Evolutionary conservation across 2,888 invertebrate genomes (phyloP), one percentile per base, ranked within the genome.

Genomic region (Andrena trimmerana): DNA sequence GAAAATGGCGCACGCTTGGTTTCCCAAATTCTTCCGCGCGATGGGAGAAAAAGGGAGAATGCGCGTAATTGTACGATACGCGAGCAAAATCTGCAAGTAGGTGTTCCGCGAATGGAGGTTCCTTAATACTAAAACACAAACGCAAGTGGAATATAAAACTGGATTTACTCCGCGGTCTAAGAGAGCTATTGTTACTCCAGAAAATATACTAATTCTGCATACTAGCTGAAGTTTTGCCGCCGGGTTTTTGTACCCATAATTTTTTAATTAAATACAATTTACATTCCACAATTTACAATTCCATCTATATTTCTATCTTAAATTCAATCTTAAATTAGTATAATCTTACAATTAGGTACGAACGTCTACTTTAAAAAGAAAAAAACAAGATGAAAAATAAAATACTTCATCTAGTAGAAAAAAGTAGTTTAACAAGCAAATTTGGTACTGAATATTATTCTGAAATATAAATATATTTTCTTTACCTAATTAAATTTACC

Each of bases 11-110:
- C 13, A 52, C 50, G 54, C 20, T 20, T 8, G 10, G n/a, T 27
- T 50, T 36, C 10, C 7, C 6, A 54, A 75, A 60, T 31, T 50
- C 67, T 29, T 75, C 10, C 29, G 27, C 36, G 13, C 54, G 29
- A 63, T 10, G 13, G 24, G 16, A 33, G 20, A 31, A 33, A 33
- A 63, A 33, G 62, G 10, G 62, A 36, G 24, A 62, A 27, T 24
- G n/a, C n/a, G 20, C 27, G 62, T 60, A 54, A 27, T 69, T 75
- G 10, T 36, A 8, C 50, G 74, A 50, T 68, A 68, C 60, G 57
- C 33, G 52, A 36, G 36, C 8, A n/a, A 75, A 69, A 74, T 74
- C 13, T 36, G 29, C 8, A 54, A 75, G 42, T 42, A 69, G 62
- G 16, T 36, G 75, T 54, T 68, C 24, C 54, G 62, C 52, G 63